These are phyloP conservation scores for Plutomurus gul DNA, from an alignment of 1,140 invertebrate genomes.

Conservation along the genomic window DNA sequence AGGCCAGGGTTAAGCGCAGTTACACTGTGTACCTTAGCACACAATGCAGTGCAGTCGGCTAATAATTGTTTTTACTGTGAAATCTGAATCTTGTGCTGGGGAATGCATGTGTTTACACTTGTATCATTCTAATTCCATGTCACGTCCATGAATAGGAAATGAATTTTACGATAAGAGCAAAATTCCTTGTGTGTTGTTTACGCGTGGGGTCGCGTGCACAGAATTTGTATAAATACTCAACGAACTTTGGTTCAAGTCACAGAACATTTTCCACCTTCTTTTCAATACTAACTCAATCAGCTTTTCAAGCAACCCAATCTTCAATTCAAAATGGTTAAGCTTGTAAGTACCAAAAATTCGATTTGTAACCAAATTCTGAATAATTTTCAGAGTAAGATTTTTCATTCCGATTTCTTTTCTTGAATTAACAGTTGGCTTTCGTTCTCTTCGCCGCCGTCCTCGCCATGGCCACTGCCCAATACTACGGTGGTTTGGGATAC, in stretches of 20 bases:
- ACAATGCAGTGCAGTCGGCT: too few relatives aligned
- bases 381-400: too few relatives aligned
- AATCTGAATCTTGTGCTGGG: too few relatives aligned
- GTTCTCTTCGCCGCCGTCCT: conserved; percentile 27
- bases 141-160: conserved; percentile 4
- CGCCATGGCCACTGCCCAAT: conserved; percentile 36
- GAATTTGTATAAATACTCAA: conserved; percentile 32
- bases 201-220: neutral
- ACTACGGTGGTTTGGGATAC: neutral
- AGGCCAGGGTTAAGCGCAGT: conserved; percentile 1
- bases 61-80: too few relatives aligned
- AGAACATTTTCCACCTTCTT: neutral
- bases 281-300: neutral
- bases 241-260: neutral
- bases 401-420: neutral
- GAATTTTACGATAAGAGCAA: neutral
- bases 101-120: too few relatives aligned
- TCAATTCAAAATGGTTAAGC: conserved; percentile 21
- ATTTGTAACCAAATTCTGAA: neutral
- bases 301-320: conserved; percentile 3
- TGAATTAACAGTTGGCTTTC: conserved; percentile 33
- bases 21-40: too few relatives aligned
- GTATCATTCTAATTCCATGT: too few relatives aligned
- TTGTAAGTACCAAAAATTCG: conserved; percentile 1
- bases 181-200: neutral